Conservation (phyloP, 2,888 invertebrate genomes). For the Melieria omissa region DNA sequence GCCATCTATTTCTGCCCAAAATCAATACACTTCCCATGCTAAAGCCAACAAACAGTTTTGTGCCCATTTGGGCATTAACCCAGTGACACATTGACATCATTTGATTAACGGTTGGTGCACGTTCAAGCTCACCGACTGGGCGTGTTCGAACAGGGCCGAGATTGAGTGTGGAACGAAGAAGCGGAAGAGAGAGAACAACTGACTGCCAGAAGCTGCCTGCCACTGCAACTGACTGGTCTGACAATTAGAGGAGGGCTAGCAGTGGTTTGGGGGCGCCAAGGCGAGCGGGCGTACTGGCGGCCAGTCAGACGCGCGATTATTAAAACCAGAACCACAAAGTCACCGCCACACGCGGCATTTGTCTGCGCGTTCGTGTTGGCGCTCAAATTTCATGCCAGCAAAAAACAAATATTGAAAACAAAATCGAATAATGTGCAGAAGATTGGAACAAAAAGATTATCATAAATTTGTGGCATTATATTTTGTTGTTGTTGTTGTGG, state of each 20-base stretch:
- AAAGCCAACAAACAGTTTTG: neutral
- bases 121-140: constrained; percentile 14
- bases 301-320: too few relatives aligned
- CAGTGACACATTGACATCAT: constrained; percentile 48
- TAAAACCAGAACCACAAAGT: too few relatives aligned
- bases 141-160: constrained; percentile 3
- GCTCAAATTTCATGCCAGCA: neutral
- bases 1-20: neutral
- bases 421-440: neutral
- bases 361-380: neutral
- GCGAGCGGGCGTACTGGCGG: too few relatives aligned
- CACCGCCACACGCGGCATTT: too few relatives aligned
- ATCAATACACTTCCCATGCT: constrained; percentile 6
- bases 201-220: too few relatives aligned
- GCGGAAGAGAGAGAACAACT: too few relatives aligned
- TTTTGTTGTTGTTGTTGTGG: neutral
- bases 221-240: too few relatives aligned
- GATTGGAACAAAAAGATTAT: neutral
- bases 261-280: too few relatives aligned
- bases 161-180: neutral
- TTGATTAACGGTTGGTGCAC: constrained; percentile 40
- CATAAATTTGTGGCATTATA: neutral
- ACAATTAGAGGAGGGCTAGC: too few relatives aligned
- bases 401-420: too few relatives aligned
- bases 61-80: constrained; percentile 40